Conservation (phyloP, 2,888 invertebrate species). For the Cepaea hortensis region DNA sequence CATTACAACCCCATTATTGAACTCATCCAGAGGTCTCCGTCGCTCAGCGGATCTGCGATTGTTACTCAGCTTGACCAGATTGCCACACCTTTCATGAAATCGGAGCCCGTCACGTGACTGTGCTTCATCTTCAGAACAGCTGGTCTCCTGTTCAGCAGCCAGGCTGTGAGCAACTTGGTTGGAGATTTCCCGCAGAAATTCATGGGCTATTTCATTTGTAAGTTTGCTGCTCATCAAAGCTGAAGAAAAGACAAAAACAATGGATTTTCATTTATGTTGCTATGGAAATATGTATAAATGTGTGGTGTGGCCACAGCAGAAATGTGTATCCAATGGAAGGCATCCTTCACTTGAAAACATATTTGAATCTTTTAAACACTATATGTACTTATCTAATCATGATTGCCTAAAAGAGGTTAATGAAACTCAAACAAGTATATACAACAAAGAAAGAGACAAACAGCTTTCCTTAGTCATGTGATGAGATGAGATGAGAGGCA, state of each 20-base stretch:
- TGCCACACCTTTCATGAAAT: slow-evolving; percentile 92
- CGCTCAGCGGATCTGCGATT: slow-evolving; percentile 72
- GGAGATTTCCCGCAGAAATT: slow-evolving; percentile 67
- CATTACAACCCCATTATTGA: slow-evolving; percentile 76
- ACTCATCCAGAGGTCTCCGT: slow-evolving; percentile 74
- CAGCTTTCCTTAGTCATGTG: too few species aligned
- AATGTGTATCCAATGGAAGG: too few species aligned
- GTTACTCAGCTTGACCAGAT: slow-evolving; percentile 84
- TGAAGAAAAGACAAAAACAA: background rate
- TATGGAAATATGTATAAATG: too few species aligned
- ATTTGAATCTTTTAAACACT: too few species aligned
- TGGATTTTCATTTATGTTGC: too few species aligned
- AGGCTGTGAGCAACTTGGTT: slow-evolving; percentile 69
- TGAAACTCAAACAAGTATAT: too few species aligned
- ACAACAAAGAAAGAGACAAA: too few species aligned
- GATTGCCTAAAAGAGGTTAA: too few species aligned
- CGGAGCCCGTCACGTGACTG: slow-evolving; percentile 77
- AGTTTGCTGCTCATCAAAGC: slow-evolving; percentile 52
- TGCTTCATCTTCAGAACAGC: slow-evolving; percentile 40
- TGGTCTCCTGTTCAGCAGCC: slow-evolving; percentile 43
- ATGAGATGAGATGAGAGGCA: too few species aligned
- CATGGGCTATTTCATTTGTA: slow-evolving; percentile 72
- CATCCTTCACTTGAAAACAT: too few species aligned
- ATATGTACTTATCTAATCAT: too few species aligned
- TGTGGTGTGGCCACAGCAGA: too few species aligned